Evolutionary conservation across 2,113 vertebrate species (phyloP).

Genomic region (Lonchura striata): DNA sequence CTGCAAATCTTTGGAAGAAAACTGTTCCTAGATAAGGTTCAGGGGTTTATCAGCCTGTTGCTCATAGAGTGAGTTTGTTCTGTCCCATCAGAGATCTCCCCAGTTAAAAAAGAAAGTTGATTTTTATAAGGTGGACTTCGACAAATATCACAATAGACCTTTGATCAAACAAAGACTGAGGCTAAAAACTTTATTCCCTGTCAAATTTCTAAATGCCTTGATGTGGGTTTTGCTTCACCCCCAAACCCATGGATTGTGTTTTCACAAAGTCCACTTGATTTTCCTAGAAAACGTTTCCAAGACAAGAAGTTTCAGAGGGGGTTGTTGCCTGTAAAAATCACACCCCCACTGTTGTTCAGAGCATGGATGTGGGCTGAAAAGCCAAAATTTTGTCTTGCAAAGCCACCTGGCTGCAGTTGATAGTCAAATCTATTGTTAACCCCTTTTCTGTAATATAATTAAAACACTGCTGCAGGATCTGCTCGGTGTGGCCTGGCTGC

Average conservation of each 20-base stretch:
- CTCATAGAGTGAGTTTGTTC: fast-evolving
- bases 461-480: conserved; percentile 42
- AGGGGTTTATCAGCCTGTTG: background rate
- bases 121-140: background rate
- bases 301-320: background rate
- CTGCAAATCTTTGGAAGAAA: background rate
- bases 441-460: conserved; percentile 46
- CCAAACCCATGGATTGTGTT: background rate
- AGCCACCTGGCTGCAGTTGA: conserved; percentile 52
- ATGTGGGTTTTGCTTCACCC: background rate
- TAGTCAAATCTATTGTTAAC: conserved; percentile 6
- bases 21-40: background rate
- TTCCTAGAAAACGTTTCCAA: background rate
- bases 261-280: background rate
- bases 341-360: background rate
- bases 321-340: background rate
- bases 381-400: conserved; percentile 9
- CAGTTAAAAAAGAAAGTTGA: background rate
- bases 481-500: background rate
- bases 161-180: background rate
- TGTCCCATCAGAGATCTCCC: background rate
- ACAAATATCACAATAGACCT: background rate
- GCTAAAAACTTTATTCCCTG: background rate
- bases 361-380: background rate
- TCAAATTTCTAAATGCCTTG: background rate